These are phyloP conservation scores for Mesorhabditis spiculigera DNA, from an alignment of 2,888 invertebrate species.

Conservation along the genomic window DNA sequence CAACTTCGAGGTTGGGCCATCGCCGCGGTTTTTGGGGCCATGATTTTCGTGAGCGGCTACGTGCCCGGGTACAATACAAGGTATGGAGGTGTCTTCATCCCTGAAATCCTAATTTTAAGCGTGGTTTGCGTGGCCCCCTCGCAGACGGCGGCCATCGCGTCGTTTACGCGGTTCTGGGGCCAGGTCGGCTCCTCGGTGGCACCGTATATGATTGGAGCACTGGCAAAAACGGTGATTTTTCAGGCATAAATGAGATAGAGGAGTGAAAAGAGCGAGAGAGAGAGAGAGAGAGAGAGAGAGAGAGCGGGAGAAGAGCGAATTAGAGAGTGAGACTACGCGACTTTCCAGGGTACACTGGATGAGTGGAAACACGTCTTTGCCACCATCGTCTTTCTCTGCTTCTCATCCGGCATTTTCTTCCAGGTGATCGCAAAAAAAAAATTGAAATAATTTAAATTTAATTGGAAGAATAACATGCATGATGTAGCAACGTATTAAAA, in stretches of 20 bases:
- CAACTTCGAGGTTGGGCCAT: slow-evolving; percentile 37
- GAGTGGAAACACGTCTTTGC: slow-evolving; percentile 52
- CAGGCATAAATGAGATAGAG: too few species aligned
- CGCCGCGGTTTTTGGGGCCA: slow-evolving; percentile 41
- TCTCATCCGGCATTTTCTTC: slow-evolving; percentile 51
- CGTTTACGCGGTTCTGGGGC: slow-evolving; percentile 52
- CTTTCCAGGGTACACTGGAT: slow-evolving; percentile 36
- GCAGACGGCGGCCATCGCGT: slow-evolving; percentile 53
- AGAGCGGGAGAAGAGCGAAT: too few species aligned
- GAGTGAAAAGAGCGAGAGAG: too few species aligned
- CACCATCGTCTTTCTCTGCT: slow-evolving; percentile 40
- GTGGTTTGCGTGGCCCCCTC: slow-evolving; percentile 54
- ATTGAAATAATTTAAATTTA: neutral
- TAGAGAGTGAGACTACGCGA: neutral
- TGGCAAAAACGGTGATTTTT: slow-evolving; percentile 35
- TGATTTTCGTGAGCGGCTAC: slow-evolving; percentile 54
- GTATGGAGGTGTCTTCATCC: slow-evolving; percentile 17
- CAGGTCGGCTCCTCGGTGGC: slow-evolving; percentile 53
- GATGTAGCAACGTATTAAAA: too few species aligned
- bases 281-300: too few species aligned
- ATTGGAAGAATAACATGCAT: too few species aligned
- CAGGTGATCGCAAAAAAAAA: slow-evolving; percentile 20
- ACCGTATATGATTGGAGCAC: slow-evolving; percentile 50
- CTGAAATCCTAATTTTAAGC: too few species aligned
- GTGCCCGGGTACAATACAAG: slow-evolving; percentile 57